phyloP scores from a whole-genome alignment of 2,888 invertebrate species.

The Xestia c-nigrum region DNA sequence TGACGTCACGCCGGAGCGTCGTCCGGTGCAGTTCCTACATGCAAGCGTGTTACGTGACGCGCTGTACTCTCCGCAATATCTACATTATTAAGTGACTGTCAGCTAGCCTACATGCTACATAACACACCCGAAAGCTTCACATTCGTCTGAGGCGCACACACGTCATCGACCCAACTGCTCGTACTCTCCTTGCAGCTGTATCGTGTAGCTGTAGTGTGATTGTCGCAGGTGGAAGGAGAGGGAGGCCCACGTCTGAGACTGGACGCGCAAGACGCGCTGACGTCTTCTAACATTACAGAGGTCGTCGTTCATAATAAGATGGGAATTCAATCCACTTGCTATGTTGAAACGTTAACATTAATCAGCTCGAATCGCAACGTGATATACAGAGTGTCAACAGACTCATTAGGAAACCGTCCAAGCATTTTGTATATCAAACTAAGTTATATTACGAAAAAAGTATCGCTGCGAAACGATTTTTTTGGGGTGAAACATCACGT shows the following conservation, averaged over 20 bases:
- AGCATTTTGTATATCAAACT: too few relatives aligned
- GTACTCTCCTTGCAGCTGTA: neutral
- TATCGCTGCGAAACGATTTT: too few relatives aligned
- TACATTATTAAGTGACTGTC: neutral
- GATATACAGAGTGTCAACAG: neutral
- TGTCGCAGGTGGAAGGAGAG: neutral
- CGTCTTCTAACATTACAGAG: neutral
- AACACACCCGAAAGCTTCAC: conserved; percentile 2
- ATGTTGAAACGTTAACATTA: neutral
- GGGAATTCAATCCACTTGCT: neutral
- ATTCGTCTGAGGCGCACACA: neutral
- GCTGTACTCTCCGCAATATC: neutral
- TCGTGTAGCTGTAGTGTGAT: neutral
- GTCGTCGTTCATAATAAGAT: neutral
- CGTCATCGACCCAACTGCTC: neutral
- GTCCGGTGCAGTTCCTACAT: conserved; percentile 2
- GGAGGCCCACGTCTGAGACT: neutral
- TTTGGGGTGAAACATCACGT: too few relatives aligned
- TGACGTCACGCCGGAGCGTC: neutral
- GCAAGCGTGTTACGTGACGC: conserved; percentile 1
- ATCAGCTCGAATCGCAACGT: neutral
- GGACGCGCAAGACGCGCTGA: neutral
- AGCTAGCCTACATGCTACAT: neutral
- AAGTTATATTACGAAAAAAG: too few relatives aligned
- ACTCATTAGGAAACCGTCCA: too few relatives aligned